These are phyloP conservation scores for Hyalella azteca DNA, from an alignment of 2,888 invertebrate genomes.

Conservation along the genomic window DNA sequence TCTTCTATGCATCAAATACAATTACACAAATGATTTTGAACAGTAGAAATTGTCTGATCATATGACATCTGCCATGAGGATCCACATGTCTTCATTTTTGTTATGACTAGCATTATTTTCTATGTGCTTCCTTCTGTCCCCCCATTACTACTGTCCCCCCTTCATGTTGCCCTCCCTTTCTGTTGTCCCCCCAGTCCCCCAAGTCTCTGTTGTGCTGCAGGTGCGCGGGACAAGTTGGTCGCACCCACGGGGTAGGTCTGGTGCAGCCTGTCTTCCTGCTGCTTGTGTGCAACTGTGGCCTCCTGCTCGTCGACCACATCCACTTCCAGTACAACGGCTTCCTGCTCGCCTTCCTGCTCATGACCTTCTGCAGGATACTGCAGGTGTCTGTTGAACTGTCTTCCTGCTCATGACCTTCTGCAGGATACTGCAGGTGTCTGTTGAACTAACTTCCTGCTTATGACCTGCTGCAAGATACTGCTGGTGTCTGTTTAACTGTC, in stretches of 20 bases:
- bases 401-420: conserved; percentile 80
- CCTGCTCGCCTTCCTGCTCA: conserved; percentile 81
- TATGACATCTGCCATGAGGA: too few relatives aligned
- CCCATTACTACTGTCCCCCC: too few relatives aligned
- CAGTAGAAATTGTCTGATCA: too few relatives aligned
- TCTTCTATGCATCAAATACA: too few relatives aligned
- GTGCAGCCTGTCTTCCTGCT: conserved; percentile 9
- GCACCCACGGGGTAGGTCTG: neutral
- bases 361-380: conserved; percentile 77
- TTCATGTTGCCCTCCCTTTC: too few relatives aligned
- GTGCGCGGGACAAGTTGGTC: conserved; percentile 28
- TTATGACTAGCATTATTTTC: too few relatives aligned
- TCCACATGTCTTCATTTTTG: too few relatives aligned
- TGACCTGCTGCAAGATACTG: conserved; percentile 77
- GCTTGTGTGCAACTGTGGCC: conserved; percentile 75
- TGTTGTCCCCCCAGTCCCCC: too few relatives aligned
- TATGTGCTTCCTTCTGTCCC: too few relatives aligned
- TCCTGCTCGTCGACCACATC: conserved; percentile 92
- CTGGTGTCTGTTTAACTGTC: too few relatives aligned
- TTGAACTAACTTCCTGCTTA: conserved; percentile 81
- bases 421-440: conserved; percentile 72
- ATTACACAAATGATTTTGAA: too few relatives aligned
- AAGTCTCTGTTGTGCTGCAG: conserved; percentile 11
- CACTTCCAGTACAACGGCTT: conserved; percentile 99
- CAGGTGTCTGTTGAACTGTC: too few relatives aligned